Base-by-base conservation (phyloP, 2,888 invertebrate species). In the Macrosoma leucophasiata region DNA sequence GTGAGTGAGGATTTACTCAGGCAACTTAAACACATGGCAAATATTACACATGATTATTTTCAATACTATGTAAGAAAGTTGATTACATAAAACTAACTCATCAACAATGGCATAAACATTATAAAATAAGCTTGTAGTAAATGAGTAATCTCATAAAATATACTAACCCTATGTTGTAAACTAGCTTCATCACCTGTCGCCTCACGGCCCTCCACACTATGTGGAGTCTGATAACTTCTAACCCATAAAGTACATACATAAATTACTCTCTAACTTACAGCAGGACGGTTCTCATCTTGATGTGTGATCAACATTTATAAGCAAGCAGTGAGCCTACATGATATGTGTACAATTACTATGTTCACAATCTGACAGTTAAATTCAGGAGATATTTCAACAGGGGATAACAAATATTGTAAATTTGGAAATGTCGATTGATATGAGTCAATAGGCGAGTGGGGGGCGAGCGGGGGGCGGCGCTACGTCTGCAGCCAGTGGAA, bases 401-500 rank as follows among this genome's bases (percentile, higher is more conserved):
- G n/a, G n/a, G 5, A 13, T 7, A 12, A 21, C 13, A 29, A 41
- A 23, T 41, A 48, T 43, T 49, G 33, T 32, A 26, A 47, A 50
- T 46, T 39, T 34, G 38, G 52, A 43, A 43, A n/a, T n/a, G n/a
- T n/a, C n/a, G n/a, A n/a, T n/a, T 40, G 43, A 52, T 46, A 53
- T 46, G 48, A 52, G 58, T 55, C 55, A 48, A 56, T 41, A 33
- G 40, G 50, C 55, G 39, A 40, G 28, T 32, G 41, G 33, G 41
- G 41, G 13, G 33, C 42, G 37, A 43, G 23, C 37, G 31, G 13
- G 25, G 22, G 35, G 29, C 34, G 45, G 45, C 7, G 81, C 74
- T 84, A 84, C 73, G 84, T 82, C 50, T 84, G 84, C 59, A 84
- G 62, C 84, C 84, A 84, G 58, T 84, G 84, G 55, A 84, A 79